Percentiles rank a stretch among this genome's conserved stretches.
phyloP scores from a whole-genome alignment of 2,113 vertebrate genomes.

The Phainopepla nitens region DNA sequence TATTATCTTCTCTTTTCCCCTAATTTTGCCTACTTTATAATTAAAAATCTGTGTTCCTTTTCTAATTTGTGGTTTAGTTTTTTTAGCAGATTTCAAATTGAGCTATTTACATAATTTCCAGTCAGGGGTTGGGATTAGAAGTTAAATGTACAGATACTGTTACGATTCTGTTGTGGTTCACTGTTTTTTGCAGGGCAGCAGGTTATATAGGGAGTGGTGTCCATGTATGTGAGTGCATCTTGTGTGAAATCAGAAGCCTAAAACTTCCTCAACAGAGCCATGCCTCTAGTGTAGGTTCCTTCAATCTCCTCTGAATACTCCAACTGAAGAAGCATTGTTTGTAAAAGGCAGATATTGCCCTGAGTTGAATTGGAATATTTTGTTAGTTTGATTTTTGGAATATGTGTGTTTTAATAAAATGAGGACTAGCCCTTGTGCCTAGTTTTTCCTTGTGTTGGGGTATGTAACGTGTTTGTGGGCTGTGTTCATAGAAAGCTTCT shows the following conservation, averaged over 20 bases:
- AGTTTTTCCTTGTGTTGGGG: background rate
- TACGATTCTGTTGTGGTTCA: accelerated
- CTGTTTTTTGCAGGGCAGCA: accelerated
- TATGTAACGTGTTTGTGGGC: accelerated
- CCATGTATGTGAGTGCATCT: background rate
- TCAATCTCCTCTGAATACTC: background rate
- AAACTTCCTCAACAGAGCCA: background rate
- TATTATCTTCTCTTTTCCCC: background rate
- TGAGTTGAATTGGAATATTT: background rate
- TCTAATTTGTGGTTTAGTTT: background rate
- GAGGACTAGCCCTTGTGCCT: background rate
- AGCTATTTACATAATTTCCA: background rate
- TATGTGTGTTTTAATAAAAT: background rate
- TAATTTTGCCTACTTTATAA: background rate
- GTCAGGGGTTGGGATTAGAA: background rate
- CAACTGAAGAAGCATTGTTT: background rate
- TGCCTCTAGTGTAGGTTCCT: background rate
- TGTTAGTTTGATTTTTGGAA: background rate
- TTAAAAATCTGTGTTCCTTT: background rate
- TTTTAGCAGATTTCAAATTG: background rate
- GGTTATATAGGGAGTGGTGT: background rate
- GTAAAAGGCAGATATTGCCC: background rate
- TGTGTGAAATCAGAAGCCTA: background rate
- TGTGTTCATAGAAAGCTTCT: background rate
- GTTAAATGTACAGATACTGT: background rate